Evolutionary conservation across 2,113 vertebrate species (phyloP).

Genomic region (Muscicapa adusta): DNA sequence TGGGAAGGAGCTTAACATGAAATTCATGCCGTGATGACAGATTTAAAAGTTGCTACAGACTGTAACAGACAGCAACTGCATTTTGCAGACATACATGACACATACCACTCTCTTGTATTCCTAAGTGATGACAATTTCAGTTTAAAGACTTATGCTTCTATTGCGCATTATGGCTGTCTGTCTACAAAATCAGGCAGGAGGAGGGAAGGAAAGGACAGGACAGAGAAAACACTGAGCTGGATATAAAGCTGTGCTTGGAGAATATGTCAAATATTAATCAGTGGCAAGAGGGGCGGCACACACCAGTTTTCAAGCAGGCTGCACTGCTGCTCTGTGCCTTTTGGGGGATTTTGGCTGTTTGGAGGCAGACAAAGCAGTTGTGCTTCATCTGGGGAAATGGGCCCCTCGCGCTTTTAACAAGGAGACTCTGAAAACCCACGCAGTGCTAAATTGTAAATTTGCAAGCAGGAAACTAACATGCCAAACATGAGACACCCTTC

Average conservation of each 20-base stretch:
- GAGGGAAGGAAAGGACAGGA: conserved; percentile 51
- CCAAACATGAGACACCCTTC: conserved; percentile 54
- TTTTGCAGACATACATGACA: conserved; percentile 90
- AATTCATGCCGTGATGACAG: conserved; percentile 91
- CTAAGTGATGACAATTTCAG: conserved; percentile 94
- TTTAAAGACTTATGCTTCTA: conserved; percentile 87
- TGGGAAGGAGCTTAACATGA: conserved; percentile 82
- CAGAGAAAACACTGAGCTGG: conserved; percentile 79
- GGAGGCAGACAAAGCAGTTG: conserved; percentile 47
- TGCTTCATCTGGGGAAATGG: conserved; percentile 59
- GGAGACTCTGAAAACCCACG: conserved; percentile 67
- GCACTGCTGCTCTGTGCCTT: conserved; percentile 69
- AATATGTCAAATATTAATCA: conserved; percentile 87
- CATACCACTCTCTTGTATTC: conserved; percentile 81
- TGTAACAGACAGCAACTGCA: conserved; percentile 88
- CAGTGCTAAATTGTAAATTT: conserved; percentile 76
- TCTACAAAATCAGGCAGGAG: conserved; percentile 68
- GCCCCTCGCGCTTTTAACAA: conserved; percentile 64
- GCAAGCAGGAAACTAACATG: conserved; percentile 69
- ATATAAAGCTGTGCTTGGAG: conserved; percentile 77
- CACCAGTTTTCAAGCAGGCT: conserved; percentile 63
- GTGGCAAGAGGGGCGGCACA: conserved; percentile 71
- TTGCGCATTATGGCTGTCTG: conserved; percentile 76
- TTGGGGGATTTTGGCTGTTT: conserved; percentile 30
- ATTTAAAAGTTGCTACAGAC: conserved; percentile 98